phyloP scores from a whole-genome alignment of 2,797 vertebrate genomes.

The Hydrophis major region DNA sequence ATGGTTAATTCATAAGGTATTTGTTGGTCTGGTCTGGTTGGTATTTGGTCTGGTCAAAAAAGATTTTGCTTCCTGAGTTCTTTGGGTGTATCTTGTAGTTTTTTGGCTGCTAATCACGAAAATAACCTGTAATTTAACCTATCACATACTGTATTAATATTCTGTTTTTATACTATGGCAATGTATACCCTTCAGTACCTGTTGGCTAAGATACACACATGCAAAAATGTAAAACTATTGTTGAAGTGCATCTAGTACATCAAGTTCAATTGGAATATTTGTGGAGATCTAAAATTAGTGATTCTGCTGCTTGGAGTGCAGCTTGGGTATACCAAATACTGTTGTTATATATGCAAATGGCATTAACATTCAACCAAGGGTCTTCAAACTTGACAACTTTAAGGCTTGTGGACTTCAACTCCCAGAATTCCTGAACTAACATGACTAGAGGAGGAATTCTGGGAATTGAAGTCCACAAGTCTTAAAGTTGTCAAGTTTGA shows the following conservation, averaged over 20 bases:
- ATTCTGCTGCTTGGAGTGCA: too few relatives aligned
- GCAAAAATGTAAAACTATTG: neutral
- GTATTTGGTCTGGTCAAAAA: neutral
- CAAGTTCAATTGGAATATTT: neutral
- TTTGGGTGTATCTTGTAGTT: neutral
- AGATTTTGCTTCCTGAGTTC: neutral
- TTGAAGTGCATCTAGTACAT: neutral
- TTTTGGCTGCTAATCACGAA: neutral
- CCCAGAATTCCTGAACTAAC: too few relatives aligned
- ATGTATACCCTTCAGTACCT: neutral
- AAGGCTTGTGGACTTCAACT: too few relatives aligned
- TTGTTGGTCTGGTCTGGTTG: neutral
- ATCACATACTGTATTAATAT: neutral
- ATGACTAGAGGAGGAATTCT: too few relatives aligned
- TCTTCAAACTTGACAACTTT: too few relatives aligned
- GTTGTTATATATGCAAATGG: too few relatives aligned
- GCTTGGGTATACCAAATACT: too few relatives aligned
- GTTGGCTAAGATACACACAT: neutral
- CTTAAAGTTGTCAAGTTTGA: too few relatives aligned
- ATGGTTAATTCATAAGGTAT: neutral
- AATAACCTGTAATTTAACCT: neutral
- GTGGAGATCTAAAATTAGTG: neutral
- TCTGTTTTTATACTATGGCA: neutral
- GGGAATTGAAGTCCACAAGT: too few relatives aligned
- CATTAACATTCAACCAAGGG: too few relatives aligned